Evolutionary conservation across 1,140 invertebrate species (phyloP), one percentile per base, ranked within the genome.

Genomic region (Papilio glaucus): DNA sequence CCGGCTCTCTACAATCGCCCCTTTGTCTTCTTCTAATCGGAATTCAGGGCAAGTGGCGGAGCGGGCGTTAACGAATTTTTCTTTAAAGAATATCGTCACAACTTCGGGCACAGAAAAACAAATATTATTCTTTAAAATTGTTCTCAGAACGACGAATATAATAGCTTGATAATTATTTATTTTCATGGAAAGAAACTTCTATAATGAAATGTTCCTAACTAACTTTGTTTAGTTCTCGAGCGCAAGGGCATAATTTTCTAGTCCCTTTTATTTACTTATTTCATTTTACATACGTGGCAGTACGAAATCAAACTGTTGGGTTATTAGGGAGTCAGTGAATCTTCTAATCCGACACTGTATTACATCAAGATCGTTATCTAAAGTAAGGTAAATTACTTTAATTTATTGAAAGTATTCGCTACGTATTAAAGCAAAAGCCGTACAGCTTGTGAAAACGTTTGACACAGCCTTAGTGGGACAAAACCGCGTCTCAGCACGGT

Each of bases 21-120:
- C 86, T 88, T 90, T 88, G 88, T 88, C 84, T 90, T 84, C 80
- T 83, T 84, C 84, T 83, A 85, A 86, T 90, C 82, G 86, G 75
- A 85, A 90, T 90, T 90, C 86, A 84, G 77, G 60, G 38, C 77
- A 73, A 80, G 84, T 83, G 76, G 67, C 70, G 61, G 33, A 60
- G 70, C 33, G 69, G 60, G 65, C 71, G 75, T 78, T 81, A 83
- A 82, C 79, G 81, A 84, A 83, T 83, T 87, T 89, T 86, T 82
- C 80, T 88, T 80, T 74, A 82, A 84, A 79, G 77, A 78, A 75
- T 69, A 72, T 71, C 29, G 68, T 37, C 73, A 65, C 10, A 21
- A 38, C 38, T 24, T 68, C 63, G 41, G 29, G 39, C 71, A 53
- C 61, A 57, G 42, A 73, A 75, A 75, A 75, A 78, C 72, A 78